Percentiles rank a stretch among this genome's conserved stretches.
Conservation (phyloP, 2,113 vertebrate species). For the Peromyscus leucopus region DNA sequence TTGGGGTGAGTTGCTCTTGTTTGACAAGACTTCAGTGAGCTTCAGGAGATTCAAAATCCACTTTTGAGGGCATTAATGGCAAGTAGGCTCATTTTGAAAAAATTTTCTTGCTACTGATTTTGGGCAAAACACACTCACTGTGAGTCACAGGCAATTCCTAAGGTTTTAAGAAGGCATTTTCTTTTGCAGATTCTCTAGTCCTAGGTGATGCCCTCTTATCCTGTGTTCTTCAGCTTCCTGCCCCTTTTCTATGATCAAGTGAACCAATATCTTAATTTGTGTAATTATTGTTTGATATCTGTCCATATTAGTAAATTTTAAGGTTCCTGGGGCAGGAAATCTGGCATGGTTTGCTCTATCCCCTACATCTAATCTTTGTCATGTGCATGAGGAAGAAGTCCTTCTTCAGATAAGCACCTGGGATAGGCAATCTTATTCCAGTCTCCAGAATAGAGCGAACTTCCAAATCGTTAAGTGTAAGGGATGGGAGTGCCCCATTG, state of each 20-base stretch:
- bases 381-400: conserved; percentile 19
- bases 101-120: conserved; percentile 54
- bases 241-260: conserved; percentile 35
- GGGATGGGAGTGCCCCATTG: not conserved
- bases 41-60: not conserved
- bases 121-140: conserved; percentile 20
- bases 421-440: not conserved
- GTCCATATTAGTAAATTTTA: conserved; percentile 27
- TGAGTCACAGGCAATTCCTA: not conserved
- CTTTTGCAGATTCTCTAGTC: conserved; percentile 32
- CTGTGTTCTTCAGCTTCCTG: conserved; percentile 37
- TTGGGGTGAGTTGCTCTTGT: not conserved
- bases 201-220: not conserved
- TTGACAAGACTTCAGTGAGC: not conserved
- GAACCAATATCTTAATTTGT: conserved; percentile 28
- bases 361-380: conserved; percentile 1
- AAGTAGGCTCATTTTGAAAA: not conserved
- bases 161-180: conserved; percentile 49
- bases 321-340: not conserved
- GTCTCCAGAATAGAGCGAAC: not conserved
- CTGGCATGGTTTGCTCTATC: not conserved
- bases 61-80: not conserved
- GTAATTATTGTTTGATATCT: conserved; percentile 52
- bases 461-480: conserved; percentile 19
- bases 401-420: not conserved